Evolutionary conservation across 2,797 vertebrate genomes (phyloP), one percentile per base, ranked within the genome.

Genomic region (Triplophysa bombifrons): DNA sequence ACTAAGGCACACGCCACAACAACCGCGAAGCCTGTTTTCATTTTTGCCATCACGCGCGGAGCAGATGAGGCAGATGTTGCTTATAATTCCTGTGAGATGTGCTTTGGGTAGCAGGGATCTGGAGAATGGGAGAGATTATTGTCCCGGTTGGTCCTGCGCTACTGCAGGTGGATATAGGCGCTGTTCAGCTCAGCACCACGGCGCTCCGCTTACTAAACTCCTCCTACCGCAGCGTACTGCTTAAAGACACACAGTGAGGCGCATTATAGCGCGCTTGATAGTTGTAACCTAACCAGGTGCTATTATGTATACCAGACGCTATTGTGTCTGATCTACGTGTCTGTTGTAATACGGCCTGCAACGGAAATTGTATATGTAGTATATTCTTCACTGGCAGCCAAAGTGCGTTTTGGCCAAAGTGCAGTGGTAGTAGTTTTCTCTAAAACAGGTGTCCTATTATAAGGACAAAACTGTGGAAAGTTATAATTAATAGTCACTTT

Each of bases 141-240:
- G 89, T 91, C 87, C 88, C 76, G 82, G 89, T 89, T 90, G 89
- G 91, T 90, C 90, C 89, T 85, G 93, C 92, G 94, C 92, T 94
- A 93, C 94, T 95, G 95, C 95, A 93, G 94, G 95, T 96, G 96
- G 95, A 86, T 87, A 86, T 87, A 86, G 94, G 92, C 90, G 94
- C 91, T 93, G 90, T 87, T 86, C 87, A 86, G 91, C 87, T 95
- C 91, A 46, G 94, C 91, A 86, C 93, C 81, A 86, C 91, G 90
- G 90, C 2, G 46, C 90, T 89, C 89, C 90, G 90, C 86, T 74
- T 77, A 77, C 86, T 41, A 91, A 87, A 85, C 91, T 87, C 91
- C 93, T 89, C 93, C 94, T 84, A 86, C 92, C 80, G 73, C 69
- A 80, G 84, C 85, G 78, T 61, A 86, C 91, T 90, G 87, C 92